Evolutionary conservation across 2,888 invertebrate species (phyloP).

Genomic region (Ligdia adustata): DNA sequence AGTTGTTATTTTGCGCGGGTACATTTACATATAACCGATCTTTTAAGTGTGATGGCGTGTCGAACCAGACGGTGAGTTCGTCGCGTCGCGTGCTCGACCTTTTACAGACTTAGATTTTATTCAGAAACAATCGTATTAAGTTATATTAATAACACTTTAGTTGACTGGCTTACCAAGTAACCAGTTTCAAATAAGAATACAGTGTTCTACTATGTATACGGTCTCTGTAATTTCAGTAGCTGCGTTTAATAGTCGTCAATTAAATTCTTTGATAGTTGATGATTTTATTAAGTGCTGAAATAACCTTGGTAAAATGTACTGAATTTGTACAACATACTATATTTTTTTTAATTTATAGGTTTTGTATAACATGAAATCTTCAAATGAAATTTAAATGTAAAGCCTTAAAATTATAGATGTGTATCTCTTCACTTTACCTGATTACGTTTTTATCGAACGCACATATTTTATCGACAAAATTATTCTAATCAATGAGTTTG

Average conservation of each 20-base stretch:
- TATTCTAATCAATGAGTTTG: constrained; percentile 21
- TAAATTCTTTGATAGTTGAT: too few species aligned
- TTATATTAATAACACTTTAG: constrained; percentile 42
- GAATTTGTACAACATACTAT: too few species aligned
- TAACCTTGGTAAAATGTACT: too few species aligned
- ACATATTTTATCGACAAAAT: constrained; percentile 11
- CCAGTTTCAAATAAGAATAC: constrained; percentile 3
- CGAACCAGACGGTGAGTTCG: constrained; percentile 21
- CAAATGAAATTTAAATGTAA: too few species aligned
- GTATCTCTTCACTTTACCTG: not conserved
- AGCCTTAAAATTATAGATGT: too few species aligned
- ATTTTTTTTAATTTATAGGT: too few species aligned
- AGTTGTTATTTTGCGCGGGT: constrained; percentile 28
- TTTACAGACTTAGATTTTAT: constrained; percentile 18
- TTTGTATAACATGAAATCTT: too few species aligned
- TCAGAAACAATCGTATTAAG: constrained; percentile 33
- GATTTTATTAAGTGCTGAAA: too few species aligned
- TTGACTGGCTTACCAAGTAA: constrained; percentile 32
- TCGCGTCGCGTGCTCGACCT: constrained; percentile 38
- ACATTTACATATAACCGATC: constrained; percentile 32
- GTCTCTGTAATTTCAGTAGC: constrained; percentile 5
- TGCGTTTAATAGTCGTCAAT: constrained; percentile 1
- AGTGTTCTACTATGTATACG: too few species aligned
- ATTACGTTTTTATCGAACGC: not conserved
- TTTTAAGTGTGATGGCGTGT: constrained; percentile 44